Conservation (phyloP, 1,140 invertebrate genomes). For the Drosophila funebris region DNA sequence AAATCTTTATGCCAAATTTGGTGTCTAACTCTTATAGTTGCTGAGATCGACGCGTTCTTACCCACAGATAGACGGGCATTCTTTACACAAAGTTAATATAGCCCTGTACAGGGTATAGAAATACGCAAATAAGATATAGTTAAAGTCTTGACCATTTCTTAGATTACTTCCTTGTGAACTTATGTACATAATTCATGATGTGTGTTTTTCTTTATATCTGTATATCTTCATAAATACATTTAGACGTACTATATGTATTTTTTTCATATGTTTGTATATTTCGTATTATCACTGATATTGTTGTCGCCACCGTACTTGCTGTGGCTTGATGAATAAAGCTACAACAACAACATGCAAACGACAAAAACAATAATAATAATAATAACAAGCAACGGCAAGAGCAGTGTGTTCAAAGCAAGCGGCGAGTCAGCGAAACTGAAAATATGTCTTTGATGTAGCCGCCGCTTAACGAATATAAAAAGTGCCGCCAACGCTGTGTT, state of each 20-base stretch:
- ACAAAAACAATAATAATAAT: slow-evolving; percentile 48
- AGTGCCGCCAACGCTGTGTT: slow-evolving; percentile 60
- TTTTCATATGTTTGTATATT: slow-evolving; percentile 23
- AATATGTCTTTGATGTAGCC: slow-evolving; percentile 75
- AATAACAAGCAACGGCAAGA: slow-evolving; percentile 44
- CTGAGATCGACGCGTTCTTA: no score
- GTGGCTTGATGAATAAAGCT: slow-evolving; percentile 54
- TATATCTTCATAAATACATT: not conserved
- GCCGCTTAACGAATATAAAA: slow-evolving; percentile 73
- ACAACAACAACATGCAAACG: slow-evolving; percentile 35
- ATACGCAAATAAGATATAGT: no score
- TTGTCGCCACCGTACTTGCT: slow-evolving; percentile 35
- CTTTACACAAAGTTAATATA: no score
- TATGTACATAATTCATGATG: not conserved
- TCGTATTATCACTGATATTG: slow-evolving; percentile 43
- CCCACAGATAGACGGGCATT: no score
- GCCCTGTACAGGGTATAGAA: no score
- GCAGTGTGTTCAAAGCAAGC: slow-evolving; percentile 36
- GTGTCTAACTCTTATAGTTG: no score
- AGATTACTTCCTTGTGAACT: no score
- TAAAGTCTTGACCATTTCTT: no score
- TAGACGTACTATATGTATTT: not conserved
- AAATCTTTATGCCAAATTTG: no score
- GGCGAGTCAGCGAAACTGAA: slow-evolving; percentile 63
- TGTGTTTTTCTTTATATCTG: not conserved